A percentile compares a stretch with the other conserved stretches of the same genome.
These are phyloP conservation scores for Raillietiella orientalis DNA, from an alignment of 2,888 invertebrate genomes.

Conservation along the genomic window DNA sequence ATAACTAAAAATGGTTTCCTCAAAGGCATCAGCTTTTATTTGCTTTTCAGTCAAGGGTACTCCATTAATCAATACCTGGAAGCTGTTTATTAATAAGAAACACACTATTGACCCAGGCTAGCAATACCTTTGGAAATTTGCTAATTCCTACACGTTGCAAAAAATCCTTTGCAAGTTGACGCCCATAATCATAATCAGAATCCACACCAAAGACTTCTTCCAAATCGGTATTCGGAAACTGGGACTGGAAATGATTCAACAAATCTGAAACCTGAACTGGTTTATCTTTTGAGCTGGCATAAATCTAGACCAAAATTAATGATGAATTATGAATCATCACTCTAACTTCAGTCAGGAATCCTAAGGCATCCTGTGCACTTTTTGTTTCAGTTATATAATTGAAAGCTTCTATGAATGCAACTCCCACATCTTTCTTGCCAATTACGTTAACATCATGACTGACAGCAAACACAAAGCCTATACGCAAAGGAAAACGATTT, in stretches of 20 bases:
- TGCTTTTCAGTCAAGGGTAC: conserved; percentile 41
- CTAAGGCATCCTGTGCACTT: conserved; percentile 34
- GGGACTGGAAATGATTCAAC: conserved; percentile 27
- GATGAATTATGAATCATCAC: not conserved
- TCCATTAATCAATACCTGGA: conserved; percentile 62
- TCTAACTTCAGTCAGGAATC: conserved; percentile 46
- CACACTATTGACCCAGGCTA: not conserved
- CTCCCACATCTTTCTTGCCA: conserved; percentile 32
- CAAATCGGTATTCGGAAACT: conserved; percentile 22
- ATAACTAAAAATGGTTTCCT: conserved; percentile 67
- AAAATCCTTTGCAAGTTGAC: conserved; percentile 43
- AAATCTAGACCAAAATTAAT: conserved; percentile 15
- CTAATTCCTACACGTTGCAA: conserved; percentile 36
- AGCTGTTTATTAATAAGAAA: not conserved
- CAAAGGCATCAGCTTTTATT: conserved; percentile 33
- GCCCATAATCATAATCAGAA: conserved; percentile 56
- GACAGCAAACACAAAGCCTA: conserved; percentile 43
- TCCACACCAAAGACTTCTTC: conserved; percentile 54
- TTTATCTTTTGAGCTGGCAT: conserved; percentile 18
- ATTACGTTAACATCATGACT: conserved; percentile 12
- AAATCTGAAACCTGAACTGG: conserved; percentile 28
- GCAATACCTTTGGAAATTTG: conserved; percentile 26
- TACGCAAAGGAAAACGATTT: conserved; percentile 59
- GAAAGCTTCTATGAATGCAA: conserved; percentile 56
- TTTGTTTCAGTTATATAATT: conserved; percentile 55